Conservation (phyloP, 2,113 vertebrate genomes). For the Calidris pugnax region DNA sequence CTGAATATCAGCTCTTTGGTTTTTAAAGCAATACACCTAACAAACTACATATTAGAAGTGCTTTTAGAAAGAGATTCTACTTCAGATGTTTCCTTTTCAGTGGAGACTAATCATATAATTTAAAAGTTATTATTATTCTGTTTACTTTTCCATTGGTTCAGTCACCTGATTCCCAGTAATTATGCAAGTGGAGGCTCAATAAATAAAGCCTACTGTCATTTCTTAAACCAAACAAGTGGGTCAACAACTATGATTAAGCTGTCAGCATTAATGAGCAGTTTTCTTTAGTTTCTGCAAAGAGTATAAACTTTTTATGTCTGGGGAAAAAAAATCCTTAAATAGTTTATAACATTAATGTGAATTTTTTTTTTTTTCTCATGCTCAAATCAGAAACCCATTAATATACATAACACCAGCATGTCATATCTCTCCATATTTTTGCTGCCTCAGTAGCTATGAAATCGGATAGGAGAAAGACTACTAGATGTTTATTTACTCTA, state of each 20-base stretch:
- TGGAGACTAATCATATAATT: not conserved
- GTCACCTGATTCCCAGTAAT: constrained; percentile 63
- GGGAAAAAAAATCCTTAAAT: not conserved
- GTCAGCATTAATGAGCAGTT: constrained; percentile 62
- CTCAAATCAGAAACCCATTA: not conserved
- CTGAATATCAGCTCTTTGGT: not conserved
- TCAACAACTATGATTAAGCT: constrained; percentile 69
- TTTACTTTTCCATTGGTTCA: constrained; percentile 62
- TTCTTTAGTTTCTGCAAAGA: constrained; percentile 21
- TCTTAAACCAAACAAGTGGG: constrained; percentile 48
- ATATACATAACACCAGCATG: not conserved
- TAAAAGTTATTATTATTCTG: not conserved
- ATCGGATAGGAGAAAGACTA: not conserved
- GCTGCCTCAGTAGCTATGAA: not conserved
- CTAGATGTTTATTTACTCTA: not conserved
- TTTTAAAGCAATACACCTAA: not conserved
- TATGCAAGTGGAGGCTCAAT: not conserved
- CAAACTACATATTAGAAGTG: not conserved
- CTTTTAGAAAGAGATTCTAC: not conserved
- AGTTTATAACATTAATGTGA: not conserved
- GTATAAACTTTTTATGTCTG: not conserved
- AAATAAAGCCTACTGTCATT: constrained; percentile 55
- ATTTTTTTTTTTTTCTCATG: not conserved
- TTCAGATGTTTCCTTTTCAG: not conserved
- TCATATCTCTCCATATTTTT: not conserved